A percentile compares a stretch with the other conserved stretches of the same genome.
Conservation (phyloP, 1,140 invertebrate species). For the Zaprionus vittiger region DNA sequence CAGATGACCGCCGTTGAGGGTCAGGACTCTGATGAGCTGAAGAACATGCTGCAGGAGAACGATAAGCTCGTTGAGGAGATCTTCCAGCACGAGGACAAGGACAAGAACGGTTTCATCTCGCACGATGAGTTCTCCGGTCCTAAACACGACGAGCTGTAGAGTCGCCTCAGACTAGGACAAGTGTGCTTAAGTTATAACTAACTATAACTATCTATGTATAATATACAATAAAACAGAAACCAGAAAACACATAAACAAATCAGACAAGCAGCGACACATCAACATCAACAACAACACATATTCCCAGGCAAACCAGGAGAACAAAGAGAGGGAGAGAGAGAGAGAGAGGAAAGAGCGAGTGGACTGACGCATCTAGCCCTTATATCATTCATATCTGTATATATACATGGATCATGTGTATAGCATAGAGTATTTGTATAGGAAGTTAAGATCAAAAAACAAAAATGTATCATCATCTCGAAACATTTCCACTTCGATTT, state of each 20-base stretch:
- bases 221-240: slow-evolving; percentile 36
- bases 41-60: slow-evolving; percentile 94
- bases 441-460: slow-evolving; percentile 10
- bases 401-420: slow-evolving; percentile 24
- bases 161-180: slow-evolving; percentile 37
- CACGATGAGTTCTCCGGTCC: slow-evolving; percentile 98
- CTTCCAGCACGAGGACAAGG: slow-evolving; percentile 98
- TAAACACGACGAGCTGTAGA: slow-evolving; percentile 98
- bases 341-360: slow-evolving; percentile 30
- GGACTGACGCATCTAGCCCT: slow-evolving; percentile 46
- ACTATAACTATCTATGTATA: slow-evolving; percentile 52
- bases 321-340: neutral
- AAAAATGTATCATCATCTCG: slow-evolving; percentile 18
- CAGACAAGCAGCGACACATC: slow-evolving; percentile 14
- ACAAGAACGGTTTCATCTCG: slow-evolving; percentile 97
- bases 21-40: slow-evolving; percentile 90
- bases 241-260: slow-evolving; percentile 10
- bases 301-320: slow-evolving; percentile 31
- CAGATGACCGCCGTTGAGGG: slow-evolving; percentile 93
- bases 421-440: slow-evolving; percentile 19
- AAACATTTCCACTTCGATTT: slow-evolving; percentile 23
- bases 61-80: slow-evolving; percentile 98
- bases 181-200: slow-evolving; percentile 78
- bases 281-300: slow-evolving; percentile 34
- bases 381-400: slow-evolving; percentile 54